phyloP scores from a whole-genome alignment of 2,888 invertebrate genomes.

The Perizoma flavofasciatum region DNA sequence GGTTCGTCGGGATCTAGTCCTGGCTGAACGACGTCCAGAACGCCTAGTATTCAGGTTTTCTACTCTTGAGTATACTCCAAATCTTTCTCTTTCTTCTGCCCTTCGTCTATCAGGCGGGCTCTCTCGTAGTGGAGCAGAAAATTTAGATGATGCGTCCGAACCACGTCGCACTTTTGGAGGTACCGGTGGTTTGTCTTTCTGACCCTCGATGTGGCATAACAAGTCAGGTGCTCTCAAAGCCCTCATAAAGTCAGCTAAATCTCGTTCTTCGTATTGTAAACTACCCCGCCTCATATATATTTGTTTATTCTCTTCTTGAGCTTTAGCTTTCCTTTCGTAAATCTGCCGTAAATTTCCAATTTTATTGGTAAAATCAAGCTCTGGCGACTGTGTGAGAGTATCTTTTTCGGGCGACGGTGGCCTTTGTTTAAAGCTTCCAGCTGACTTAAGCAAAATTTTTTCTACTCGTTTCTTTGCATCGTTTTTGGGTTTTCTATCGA shows the following conservation, averaged over 20 bases:
- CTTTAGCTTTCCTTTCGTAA: slow-evolving; percentile 88
- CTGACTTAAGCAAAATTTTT: slow-evolving; percentile 85
- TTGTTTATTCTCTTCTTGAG: slow-evolving; percentile 57
- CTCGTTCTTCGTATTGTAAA: slow-evolving; percentile 62
- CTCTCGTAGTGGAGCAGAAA: slow-evolving; percentile 50
- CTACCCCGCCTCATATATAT: slow-evolving; percentile 70
- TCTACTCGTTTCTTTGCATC: slow-evolving; percentile 72
- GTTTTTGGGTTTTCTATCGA: slow-evolving; percentile 88
- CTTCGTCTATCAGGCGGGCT: slow-evolving; percentile 67
- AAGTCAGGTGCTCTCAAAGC: slow-evolving; percentile 65
- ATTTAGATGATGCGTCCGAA: slow-evolving; percentile 59
- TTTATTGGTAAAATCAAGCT: slow-evolving; percentile 79
- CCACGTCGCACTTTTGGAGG: slow-evolving; percentile 69
- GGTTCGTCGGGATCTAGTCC: slow-evolving; percentile 70
- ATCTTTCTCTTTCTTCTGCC: slow-evolving; percentile 69
- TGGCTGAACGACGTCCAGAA: slow-evolving; percentile 69
- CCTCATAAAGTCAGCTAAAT: slow-evolving; percentile 60
- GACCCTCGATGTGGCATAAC: slow-evolving; percentile 59
- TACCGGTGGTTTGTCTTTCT: slow-evolving; percentile 71
- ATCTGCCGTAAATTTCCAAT: slow-evolving; percentile 91
- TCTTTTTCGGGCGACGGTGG: slow-evolving; percentile 58
- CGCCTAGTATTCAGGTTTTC: slow-evolving; percentile 68
- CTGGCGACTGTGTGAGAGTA: slow-evolving; percentile 53
- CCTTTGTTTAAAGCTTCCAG: slow-evolving; percentile 88
- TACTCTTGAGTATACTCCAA: slow-evolving; percentile 59